Evolutionary conservation across 2,888 invertebrate species (phyloP).

Genomic region (Sesia bembeciformis): DNA sequence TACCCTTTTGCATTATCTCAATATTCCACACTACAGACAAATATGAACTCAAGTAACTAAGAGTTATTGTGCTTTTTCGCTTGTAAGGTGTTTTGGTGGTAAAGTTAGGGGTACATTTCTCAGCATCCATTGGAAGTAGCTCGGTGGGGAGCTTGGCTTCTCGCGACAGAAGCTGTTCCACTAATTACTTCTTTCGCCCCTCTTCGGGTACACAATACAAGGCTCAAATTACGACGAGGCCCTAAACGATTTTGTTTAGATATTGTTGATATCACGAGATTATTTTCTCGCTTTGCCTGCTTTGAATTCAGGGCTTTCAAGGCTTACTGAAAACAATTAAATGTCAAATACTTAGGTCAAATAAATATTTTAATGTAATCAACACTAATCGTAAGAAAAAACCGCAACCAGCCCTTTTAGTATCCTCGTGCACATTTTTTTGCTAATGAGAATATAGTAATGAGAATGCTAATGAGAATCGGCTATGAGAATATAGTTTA

Average conservation of each 20-base stretch:
- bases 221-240: constrained; percentile 31
- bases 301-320: too few relatives aligned
- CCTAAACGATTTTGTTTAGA: constrained; percentile 37
- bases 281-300: too few relatives aligned
- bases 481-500: too few relatives aligned
- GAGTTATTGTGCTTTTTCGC: constrained; percentile 22
- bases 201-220: constrained; percentile 38
- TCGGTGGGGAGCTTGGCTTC: constrained; percentile 11
- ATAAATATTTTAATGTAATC: too few relatives aligned
- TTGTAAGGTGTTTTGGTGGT: constrained; percentile 18
- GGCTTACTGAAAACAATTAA: too few relatives aligned
- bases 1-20: constrained; percentile 36
- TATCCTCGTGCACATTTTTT: too few relatives aligned
- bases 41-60: constrained; percentile 15
- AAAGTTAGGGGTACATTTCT: constrained; percentile 46
- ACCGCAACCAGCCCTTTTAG: too few relatives aligned
- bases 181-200: constrained; percentile 62
- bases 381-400: too few relatives aligned
- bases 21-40: constrained; percentile 12
- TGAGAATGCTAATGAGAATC: too few relatives aligned
- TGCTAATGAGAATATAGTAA: too few relatives aligned
- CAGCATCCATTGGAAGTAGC: constrained; percentile 14
- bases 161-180: constrained; percentile 57
- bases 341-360: too few relatives aligned
- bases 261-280: constrained; percentile 7